These are phyloP conservation scores for Camponotus vicinus DNA, from an alignment of 1,140 invertebrate species.

Conservation along the genomic window DNA sequence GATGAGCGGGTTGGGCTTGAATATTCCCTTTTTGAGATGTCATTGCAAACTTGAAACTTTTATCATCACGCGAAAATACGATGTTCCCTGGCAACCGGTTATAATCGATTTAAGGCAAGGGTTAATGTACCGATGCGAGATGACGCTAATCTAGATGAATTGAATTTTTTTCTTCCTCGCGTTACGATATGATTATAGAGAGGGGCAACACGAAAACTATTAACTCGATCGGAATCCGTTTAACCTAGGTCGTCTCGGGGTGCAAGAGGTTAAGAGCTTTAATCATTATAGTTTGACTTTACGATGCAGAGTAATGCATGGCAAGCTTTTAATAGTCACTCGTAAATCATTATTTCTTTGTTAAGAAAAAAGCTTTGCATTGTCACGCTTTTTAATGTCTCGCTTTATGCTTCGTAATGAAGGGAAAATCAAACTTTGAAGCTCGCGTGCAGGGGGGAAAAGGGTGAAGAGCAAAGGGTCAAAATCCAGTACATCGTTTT, in stretches of 20 bases:
- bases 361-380: constrained; percentile 38
- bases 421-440: constrained; percentile 30
- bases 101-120: neutral
- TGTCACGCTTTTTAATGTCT: constrained; percentile 62
- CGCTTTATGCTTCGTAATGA: constrained; percentile 53
- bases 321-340: constrained; percentile 52
- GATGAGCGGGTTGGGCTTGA: constrained; percentile 1
- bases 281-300: constrained; percentile 27
- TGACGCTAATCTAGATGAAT: constrained; percentile 21
- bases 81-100: constrained; percentile 20
- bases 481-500: constrained; percentile 47
- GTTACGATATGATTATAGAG: constrained; percentile 16
- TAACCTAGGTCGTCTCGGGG: neutral
- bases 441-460: constrained; percentile 35
- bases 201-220: constrained; percentile 13
- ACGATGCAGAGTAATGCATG: constrained; percentile 27
- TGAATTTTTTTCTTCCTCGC: constrained; percentile 11
- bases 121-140: neutral
- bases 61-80: neutral
- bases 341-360: constrained; percentile 52
- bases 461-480: constrained; percentile 41
- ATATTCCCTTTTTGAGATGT: neutral
- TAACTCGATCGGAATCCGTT: constrained; percentile 36
- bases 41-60: constrained; percentile 3
- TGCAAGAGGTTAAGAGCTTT: constrained; percentile 22